phyloP scores from a whole-genome alignment of 92 coral and sea anemone genomes.

The Umimayanthus kanabou region DNA sequence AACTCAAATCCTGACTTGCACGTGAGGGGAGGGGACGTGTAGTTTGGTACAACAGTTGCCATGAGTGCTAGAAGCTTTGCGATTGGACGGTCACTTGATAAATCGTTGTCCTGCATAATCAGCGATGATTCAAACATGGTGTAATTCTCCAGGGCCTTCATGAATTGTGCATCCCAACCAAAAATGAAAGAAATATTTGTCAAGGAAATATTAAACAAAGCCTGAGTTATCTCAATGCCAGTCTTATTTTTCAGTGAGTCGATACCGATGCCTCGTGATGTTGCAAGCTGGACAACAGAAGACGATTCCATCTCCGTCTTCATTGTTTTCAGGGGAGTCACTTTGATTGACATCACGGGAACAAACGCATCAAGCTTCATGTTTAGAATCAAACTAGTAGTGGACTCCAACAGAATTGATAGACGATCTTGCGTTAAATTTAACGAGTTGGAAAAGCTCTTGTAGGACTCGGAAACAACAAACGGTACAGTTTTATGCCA shows the following conservation, averaged over 20 bases:
- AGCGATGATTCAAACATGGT: conserved; percentile 45
- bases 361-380: conserved; percentile 53
- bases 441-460: conserved; percentile 43
- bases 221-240: conserved; percentile 44
- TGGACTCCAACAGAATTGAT: conserved; percentile 45
- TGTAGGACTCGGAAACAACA: conserved; percentile 56
- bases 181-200: conserved; percentile 62
- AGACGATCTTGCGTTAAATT: conserved; percentile 51
- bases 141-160: conserved; percentile 50
- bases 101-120: background rate
- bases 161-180: conserved; percentile 57
- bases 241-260: conserved; percentile 46
- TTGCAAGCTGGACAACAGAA: conserved; percentile 31
- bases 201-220: conserved; percentile 43
- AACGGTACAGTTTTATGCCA: conserved; percentile 63
- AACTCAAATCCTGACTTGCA: conserved; percentile 19
- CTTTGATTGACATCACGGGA: background rate
- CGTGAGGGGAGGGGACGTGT: conserved; percentile 27
- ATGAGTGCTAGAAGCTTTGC: conserved; percentile 4
- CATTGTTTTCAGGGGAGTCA: conserved; percentile 29
- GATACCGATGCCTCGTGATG: conserved; percentile 38
- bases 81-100: conserved; percentile 26
- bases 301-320: conserved; percentile 31
- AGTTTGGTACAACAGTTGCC: conserved; percentile 34
- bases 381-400: conserved; percentile 43